Base-by-base conservation (phyloP, 1,140 invertebrate genomes). In the Papilio polyxenes region DNA sequence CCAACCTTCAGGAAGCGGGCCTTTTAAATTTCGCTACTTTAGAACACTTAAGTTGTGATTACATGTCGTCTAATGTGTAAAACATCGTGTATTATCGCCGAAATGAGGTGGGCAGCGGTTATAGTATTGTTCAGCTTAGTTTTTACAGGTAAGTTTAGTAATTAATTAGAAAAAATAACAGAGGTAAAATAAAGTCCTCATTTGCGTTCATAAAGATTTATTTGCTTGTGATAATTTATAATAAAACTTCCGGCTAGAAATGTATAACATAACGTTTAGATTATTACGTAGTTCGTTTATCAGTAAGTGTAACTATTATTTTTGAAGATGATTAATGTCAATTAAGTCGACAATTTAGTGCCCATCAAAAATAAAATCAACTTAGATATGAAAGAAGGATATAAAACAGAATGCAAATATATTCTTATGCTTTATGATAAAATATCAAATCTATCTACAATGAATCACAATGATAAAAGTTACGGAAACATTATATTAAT, bases 51-150 rank as follows among this genome's bases (percentile, higher is more conserved):
- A 80, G 37, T 80, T 80, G 78, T 80, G 78, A 59, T 65, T 80
- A 65, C 83, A 83, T 87, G 85, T 80, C 81, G 80, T 84, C 84
- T 84, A 81, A 78, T 84, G 84, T 85, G 84, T 87, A 83, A 82
- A 75, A 79, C 3, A 44, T 79, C 77, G 77, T 79, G 77, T 44
- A 62, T 17, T 40, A 44, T 31, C 17, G 77, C 69, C 76, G 86
- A 87, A 82, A 91, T 91, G 90, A 85, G 85, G 87, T 88, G 86
- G 88, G 81, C 83, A 81, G 78, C 80, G 51, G 81, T 83, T 48
- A 74, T 89, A 65, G 69, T 88, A 37, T 84, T 87, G 13, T 40
- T 87, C 85, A 82, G 81, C 69, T 80, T 86, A 69, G 17, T 90
- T 49, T 85, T 80, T 84, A 83, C 83, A 76, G 90, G 90, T 91